Evolutionary conservation across 64 coral and sea anemone genomes (phyloP), one percentile per base, ranked within the genome.

Genomic region (Montipora cactus): DNA sequence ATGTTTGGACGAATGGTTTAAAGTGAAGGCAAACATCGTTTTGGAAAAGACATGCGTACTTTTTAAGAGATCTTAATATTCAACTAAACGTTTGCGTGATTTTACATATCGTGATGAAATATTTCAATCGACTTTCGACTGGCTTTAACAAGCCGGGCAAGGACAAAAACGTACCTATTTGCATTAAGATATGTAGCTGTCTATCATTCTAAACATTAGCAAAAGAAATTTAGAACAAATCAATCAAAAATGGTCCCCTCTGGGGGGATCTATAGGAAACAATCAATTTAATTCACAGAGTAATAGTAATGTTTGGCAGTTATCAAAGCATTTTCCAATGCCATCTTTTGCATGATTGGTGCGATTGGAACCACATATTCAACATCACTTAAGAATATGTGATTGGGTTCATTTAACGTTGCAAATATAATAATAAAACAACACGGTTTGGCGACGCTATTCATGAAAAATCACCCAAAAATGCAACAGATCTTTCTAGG

Each of bases 381-480:
- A 49, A 86, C 18, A 3, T 18, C 44, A 86, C 76, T 86, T 67
- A 71, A 71, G 22, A 86, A 71, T 86, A 86, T 86, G 45, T 8
- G 82, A 45, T 51, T 9, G 46, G 66, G 15, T 67, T 46, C 4
- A 68, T 19, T n/a, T 81, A 10, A 5, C 12, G 8, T n/a, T 7
- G 53, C 50, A 21, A 57, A 61, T 37, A 37, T 37, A 81, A 59
- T 81, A 12, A 81, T 47, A 18, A n/a, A 25, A 52, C 49, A 59
- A 57, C 14, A 12, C 79, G 37, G 37, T 37, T 37, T 37, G 37
- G 37, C 37, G 37, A 37, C 37, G 37, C 37, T 37, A 37, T 37
- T 82, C 57, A 47, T 37, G 16, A 44, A 25, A 83, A 25, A 59
- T 18, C 13, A 8, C 37, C 4, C 11, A 83, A 16, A 83, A 72